Base-by-base conservation (phyloP, 2,888 invertebrate genomes). In the Blera fallax region DNA sequence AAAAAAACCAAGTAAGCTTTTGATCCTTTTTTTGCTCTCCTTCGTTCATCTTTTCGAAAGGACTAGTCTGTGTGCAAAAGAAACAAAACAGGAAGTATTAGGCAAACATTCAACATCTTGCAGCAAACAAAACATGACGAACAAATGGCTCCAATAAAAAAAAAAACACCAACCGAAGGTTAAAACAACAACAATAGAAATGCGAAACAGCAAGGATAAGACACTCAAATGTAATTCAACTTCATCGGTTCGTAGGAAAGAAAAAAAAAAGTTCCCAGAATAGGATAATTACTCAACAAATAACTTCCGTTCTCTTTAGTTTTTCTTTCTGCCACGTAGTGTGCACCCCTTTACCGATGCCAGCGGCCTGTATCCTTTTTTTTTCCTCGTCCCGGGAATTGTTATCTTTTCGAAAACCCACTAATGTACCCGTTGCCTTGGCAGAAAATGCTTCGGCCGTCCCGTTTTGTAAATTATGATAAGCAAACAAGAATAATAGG, bases 271-370 rank as follows among this genome's bases (percentile, higher is more conserved):
- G 7, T 54, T 67, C 67, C 65, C 8, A 48, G 50, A 34, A 60
- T 54, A 72, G 76, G 76, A 81, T 85, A 85, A 85, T 85, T 81
- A 85, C 85, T 81, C 65, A 67, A 72, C 81, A 85, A 85, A 85
- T 81, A 85, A 37, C 72, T 77, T 85, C 81, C 72, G 54, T 60
- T 80, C 54, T 27, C 54, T 27, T 64, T 79, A 69, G 69, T 45
- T 65, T 65, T 45, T 74, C 64, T 77, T 72, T n/a, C n/a, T n/a
- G n/a, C n/a, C n/a, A n/a, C n/a, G n/a, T n/a, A 29, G 32, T 5
- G 45, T 37, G 40, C 34, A 65, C 11, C 45, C 45, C 37, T 37
- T 32, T 77, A 5, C 11, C 6, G 56, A 60, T 65, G 16, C 34
- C 54, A 62, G 8, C 18, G 52, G 65, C 60, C 60, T 32, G 14